phyloP scores from a whole-genome alignment of 2,888 invertebrate species.

The Incurvaria masculella region DNA sequence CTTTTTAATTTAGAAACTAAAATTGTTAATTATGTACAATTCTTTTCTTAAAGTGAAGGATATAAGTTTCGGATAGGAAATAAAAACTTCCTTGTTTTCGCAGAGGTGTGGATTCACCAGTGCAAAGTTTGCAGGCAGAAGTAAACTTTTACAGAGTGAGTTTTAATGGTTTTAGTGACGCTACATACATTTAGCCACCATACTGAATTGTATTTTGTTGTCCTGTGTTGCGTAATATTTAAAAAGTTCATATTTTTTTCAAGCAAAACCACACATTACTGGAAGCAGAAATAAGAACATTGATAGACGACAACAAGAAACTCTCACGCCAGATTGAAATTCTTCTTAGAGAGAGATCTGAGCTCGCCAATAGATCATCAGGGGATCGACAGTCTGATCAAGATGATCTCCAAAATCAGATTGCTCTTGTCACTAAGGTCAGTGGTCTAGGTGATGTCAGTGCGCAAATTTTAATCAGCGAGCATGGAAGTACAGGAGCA shows the following conservation, averaged over 20 bases:
- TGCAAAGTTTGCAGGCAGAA: constrained; percentile 35
- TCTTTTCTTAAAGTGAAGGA: too few relatives aligned
- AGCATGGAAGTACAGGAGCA: too few relatives aligned
- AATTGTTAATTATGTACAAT: too few relatives aligned
- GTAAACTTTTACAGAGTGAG: constrained; percentile 51
- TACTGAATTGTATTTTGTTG: too few relatives aligned
- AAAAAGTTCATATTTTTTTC: constrained; percentile 6
- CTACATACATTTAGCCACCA: too few relatives aligned
- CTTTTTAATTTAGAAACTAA: too few relatives aligned
- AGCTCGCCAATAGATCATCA: constrained; percentile 21
- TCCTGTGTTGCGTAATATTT: too few relatives aligned
- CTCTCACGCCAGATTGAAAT: constrained; percentile 42
- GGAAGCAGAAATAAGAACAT: constrained; percentile 37
- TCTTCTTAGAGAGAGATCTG: constrained; percentile 36
- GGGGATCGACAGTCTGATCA: constrained; percentile 23
- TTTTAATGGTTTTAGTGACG: background rate
- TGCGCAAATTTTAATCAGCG: too few relatives aligned
- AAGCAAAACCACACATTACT: constrained; percentile 43
- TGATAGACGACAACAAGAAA: constrained; percentile 45
- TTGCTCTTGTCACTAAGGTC: constrained; percentile 35
- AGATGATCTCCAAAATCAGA: constrained; percentile 34
- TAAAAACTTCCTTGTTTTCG: too few relatives aligned
- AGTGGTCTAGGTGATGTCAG: background rate
- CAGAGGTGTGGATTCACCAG: background rate
- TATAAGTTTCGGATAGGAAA: too few relatives aligned